Evolutionary conservation across 2,888 invertebrate species (phyloP).

Genomic region (Hemaris fuciformis): DNA sequence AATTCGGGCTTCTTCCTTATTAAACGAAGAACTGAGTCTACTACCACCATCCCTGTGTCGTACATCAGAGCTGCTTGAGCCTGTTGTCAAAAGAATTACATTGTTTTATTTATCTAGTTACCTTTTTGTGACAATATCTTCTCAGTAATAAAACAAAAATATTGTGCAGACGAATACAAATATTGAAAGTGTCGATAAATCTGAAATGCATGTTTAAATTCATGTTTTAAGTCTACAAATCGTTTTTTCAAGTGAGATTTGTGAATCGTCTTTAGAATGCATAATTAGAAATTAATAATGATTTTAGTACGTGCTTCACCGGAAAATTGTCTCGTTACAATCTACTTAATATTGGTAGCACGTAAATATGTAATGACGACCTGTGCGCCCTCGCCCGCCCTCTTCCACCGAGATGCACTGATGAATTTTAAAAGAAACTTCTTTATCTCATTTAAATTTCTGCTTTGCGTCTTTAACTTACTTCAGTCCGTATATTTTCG

Average conservation of each 20-base stretch:
- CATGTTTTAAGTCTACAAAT: constrained; percentile 21
- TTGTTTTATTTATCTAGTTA: not conserved
- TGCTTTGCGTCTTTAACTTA: constrained; percentile 9
- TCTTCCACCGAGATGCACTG: constrained; percentile 25
- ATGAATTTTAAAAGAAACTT: constrained; percentile 24
- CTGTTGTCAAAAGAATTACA: constrained; percentile 68
- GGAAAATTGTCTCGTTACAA: constrained; percentile 34
- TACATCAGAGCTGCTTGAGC: constrained; percentile 97
- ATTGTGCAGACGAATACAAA: not conserved
- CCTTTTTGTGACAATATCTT: not conserved
- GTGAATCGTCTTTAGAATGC: constrained; percentile 37
- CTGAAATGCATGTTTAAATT: not conserved
- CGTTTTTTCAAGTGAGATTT: constrained; percentile 32
- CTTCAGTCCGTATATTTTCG: not conserved
- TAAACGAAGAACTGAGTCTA: constrained; percentile 93
- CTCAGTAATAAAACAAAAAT: not conserved
- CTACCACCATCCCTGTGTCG: constrained; percentile 93
- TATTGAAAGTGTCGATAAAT: not conserved
- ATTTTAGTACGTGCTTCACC: constrained; percentile 41
- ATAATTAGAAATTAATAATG: constrained; percentile 56
- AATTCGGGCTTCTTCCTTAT: constrained; percentile 90
- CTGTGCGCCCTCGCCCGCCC: constrained; percentile 18
- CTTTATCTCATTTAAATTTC: constrained; percentile 16
- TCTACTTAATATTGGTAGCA: constrained; percentile 46
- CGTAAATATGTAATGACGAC: constrained; percentile 52